Evolutionary conservation across 1,140 invertebrate species (phyloP).

Genomic region (Aphelinus atriplicis): DNA sequence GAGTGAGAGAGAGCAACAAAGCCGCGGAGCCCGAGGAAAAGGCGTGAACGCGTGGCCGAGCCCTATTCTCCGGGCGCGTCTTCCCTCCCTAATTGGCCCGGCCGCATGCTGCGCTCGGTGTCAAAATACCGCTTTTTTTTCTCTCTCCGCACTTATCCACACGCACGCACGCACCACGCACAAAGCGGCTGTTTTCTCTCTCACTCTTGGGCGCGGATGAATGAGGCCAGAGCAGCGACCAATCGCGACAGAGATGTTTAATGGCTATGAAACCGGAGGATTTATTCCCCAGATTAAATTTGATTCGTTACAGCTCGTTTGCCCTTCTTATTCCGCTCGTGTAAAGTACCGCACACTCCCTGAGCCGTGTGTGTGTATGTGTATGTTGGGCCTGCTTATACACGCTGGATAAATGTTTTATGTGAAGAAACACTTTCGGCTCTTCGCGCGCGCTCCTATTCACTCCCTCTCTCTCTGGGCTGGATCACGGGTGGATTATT

Average conservation of each 20-base stretch:
- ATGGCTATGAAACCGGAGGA: slow-evolving; percentile 21
- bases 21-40: not conserved
- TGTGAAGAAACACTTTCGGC: too few species aligned
- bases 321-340: slow-evolving; percentile 10
- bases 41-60: slow-evolving; percentile 14
- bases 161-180: slow-evolving; percentile 17
- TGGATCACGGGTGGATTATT: too few species aligned
- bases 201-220: not conserved
- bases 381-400: not conserved
- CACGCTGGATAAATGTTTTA: not conserved
- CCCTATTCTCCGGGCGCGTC: not conserved
- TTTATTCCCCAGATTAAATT: slow-evolving; percentile 24
- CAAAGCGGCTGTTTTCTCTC: too few species aligned
- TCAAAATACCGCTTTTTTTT: slow-evolving; percentile 63
- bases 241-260: slow-evolving; percentile 17
- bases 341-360: too few species aligned
- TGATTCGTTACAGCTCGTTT: slow-evolving; percentile 32
- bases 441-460: too few species aligned
- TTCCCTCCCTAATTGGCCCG: slow-evolving; percentile 60
- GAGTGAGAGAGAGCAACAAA: too few species aligned
- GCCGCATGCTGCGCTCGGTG: slow-evolving; percentile 62
- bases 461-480: too few species aligned
- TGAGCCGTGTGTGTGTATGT: not conserved
- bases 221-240: not conserved
- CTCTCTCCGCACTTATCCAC: slow-evolving; percentile 23